Conservation (phyloP, 23 tunicate genomes). For the Ascidia mentula region DNA sequence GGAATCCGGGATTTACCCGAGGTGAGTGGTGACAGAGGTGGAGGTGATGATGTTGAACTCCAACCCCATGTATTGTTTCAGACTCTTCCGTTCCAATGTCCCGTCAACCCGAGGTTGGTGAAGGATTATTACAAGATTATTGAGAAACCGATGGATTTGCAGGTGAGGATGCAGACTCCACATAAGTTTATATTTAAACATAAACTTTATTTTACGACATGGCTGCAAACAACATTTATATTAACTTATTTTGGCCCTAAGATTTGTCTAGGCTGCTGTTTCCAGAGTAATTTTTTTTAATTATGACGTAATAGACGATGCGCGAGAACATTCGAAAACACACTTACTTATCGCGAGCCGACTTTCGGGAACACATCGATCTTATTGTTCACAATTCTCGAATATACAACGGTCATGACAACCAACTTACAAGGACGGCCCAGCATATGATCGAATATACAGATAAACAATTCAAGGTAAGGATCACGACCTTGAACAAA, state of each 20-base stretch:
- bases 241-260: not conserved
- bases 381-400: conserved; percentile 79
- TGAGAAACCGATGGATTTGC: conserved; percentile 95
- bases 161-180: conserved; percentile 35
- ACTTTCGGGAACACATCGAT: conserved; percentile 91
- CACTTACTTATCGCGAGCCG: conserved; percentile 72
- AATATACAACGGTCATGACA: conserved; percentile 81
- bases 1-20: conserved; percentile 71
- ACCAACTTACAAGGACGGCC: conserved; percentile 67
- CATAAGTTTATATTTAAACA: not conserved
- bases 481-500: too few species aligned
- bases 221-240: not conserved
- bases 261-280: not conserved
- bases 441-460: conserved; percentile 56
- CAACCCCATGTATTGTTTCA: conserved; percentile 24
- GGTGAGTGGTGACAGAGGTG: too few species aligned
- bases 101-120: conserved; percentile 80
- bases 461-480: conserved; percentile 59
- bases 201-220: too few species aligned
- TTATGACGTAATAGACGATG: conserved; percentile 57
- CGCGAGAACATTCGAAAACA: conserved; percentile 85
- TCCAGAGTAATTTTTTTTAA: not conserved
- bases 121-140: conserved; percentile 91
- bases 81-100: conserved; percentile 77
- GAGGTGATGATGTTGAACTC: too few species aligned